Base-by-base conservation (phyloP, 2,888 invertebrate species). In the Drosophila borealis region DNA sequence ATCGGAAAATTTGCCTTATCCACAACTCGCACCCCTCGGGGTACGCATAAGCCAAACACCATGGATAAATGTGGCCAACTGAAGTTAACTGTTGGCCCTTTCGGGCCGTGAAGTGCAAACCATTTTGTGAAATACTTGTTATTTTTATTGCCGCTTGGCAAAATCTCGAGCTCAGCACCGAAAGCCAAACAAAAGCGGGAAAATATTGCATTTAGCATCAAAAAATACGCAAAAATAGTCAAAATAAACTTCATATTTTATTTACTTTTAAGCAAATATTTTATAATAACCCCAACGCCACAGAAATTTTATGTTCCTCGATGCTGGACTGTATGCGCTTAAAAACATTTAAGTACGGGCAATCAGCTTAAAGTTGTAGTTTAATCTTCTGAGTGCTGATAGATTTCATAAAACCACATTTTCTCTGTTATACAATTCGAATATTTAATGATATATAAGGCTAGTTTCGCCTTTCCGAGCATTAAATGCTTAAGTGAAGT, bases 111-210 rank as follows among this genome's bases (percentile, higher is more conserved):
- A 70, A 70, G 80, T 74, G 86, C 69, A 70, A 81, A 63, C 84
- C 68, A 70, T 81, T 88, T 67, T 86, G 70, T 65, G 61, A 73
- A 77, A 63, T 67, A 69, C 46, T 72, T 75, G 66, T 76, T 83
- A 78, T 86, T 83, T 89, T 83, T 89, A 29, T 88, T 85, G 70
- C 73, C 81, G 75, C 84, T 74, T 86, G 84, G 69, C 50, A 57
- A 72, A 81, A 68, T 77, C 71, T 67, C 66, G 62, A 70, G 72
- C 61, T 17, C 59, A 69, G 45, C 56, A 46, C 57, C 61, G 49
- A 59, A 51, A 71, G 21, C 50, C 61, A 62, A 59, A 66, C 46
- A 62, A 51, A 68, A 65, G 53, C 60, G 56, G 59, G 55, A 67
- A 70, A 81, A 87, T 66, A 70, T 64, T 54, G 71, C 59, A 60